phyloP scores from a whole-genome alignment of 2,113 vertebrate genomes.

The Gadus chalcogrammus region DNA sequence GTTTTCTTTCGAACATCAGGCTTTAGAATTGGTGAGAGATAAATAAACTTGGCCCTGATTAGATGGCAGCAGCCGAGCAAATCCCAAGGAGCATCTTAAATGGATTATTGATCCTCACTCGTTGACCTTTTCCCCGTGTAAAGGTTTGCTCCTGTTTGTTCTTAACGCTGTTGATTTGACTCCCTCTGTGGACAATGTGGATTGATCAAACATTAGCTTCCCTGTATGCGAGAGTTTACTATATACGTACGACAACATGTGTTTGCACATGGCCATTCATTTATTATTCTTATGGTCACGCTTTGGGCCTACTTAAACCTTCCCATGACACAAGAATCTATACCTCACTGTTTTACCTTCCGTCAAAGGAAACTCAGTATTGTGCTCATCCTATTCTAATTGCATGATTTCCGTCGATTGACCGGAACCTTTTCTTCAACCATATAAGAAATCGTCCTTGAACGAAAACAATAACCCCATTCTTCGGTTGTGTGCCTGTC shows the following conservation, averaged over 20 bases:
- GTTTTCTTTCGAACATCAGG: neutral
- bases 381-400: slow-evolving; percentile 14
- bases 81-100: slow-evolving; percentile 74
- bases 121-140: slow-evolving; percentile 71
- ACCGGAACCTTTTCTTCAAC: slow-evolving; percentile 46
- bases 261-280: neutral
- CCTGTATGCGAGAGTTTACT: slow-evolving; percentile 51
- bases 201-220: slow-evolving; percentile 67
- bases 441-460: slow-evolving; percentile 41
- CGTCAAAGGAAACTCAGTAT: too few relatives aligned
- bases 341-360: too few relatives aligned
- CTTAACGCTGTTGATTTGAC: slow-evolving; percentile 60
- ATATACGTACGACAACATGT: slow-evolving; percentile 28
- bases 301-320: too few relatives aligned
- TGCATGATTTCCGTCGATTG: slow-evolving; percentile 45
- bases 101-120: slow-evolving; percentile 74
- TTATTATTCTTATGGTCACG: slow-evolving; percentile 15
- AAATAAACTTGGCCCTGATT: too few relatives aligned
- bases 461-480: too few relatives aligned
- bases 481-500: too few relatives aligned
- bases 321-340: too few relatives aligned
- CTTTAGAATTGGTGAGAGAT: too few relatives aligned
- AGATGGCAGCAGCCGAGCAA: slow-evolving; percentile 42
- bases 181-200: slow-evolving; percentile 39
- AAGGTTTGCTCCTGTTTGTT: slow-evolving; percentile 66